phyloP scores from a whole-genome alignment of 1,140 invertebrate genomes.

The Parasteatoda tepidariorum region DNA sequence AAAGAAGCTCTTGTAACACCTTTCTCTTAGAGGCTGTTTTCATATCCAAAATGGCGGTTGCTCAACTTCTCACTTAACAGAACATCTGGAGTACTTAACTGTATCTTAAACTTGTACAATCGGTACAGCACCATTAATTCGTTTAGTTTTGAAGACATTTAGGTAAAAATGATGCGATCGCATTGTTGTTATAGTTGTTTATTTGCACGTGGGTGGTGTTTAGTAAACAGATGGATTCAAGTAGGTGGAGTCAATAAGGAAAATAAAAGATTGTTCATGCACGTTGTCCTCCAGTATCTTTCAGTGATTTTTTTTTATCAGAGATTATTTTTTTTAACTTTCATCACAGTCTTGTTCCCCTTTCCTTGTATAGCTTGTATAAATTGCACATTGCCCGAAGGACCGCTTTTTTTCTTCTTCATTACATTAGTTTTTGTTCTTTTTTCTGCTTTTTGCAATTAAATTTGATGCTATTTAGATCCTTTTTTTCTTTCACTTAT shows the following conservation, averaged over 20 bases:
- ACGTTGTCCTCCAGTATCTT: conserved; percentile 45
- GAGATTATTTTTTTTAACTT: background rate
- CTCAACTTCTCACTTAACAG: background rate
- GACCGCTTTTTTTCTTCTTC: background rate
- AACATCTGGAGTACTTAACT: conserved; percentile 24
- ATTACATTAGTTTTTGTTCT: conserved; percentile 12
- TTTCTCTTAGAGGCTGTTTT: too few relatives aligned
- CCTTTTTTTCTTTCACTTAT: background rate
- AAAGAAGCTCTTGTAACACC: background rate
- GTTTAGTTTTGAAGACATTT: background rate
- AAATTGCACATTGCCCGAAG: background rate
- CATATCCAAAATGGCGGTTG: conserved; percentile 30
- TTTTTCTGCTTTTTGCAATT: background rate
- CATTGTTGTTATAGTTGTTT: background rate
- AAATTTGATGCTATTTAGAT: background rate
- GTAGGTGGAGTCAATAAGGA: conserved; percentile 40
- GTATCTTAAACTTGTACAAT: background rate
- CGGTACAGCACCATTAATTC: background rate
- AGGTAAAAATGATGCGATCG: background rate
- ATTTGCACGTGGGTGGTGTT: conserved; percentile 41
- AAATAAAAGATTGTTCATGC: conserved; percentile 34
- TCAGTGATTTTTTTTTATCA: background rate
- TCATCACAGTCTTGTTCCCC: background rate
- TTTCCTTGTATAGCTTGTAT: conserved; percentile 31
- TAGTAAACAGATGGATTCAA: conserved; percentile 32